phyloP scores from a whole-genome alignment of 2,113 vertebrate species.

The Mugil cephalus region DNA sequence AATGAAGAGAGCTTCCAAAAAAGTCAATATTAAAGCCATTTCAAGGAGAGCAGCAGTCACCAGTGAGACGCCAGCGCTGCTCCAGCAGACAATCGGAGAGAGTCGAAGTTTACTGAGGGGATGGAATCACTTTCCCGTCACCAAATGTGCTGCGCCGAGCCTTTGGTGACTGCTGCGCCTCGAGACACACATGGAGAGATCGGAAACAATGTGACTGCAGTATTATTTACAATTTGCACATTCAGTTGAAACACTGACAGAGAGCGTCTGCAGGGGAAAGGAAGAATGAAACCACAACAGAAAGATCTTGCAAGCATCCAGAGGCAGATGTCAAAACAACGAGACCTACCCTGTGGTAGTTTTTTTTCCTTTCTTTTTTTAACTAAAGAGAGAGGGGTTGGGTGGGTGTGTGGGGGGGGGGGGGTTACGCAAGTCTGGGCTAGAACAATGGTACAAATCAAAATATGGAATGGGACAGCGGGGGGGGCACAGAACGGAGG shows the following conservation, averaged over 20 bases:
- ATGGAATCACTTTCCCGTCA: conserved; percentile 14
- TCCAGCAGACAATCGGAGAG: background rate
- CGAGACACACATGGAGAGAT: conserved; percentile 85
- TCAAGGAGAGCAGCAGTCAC: conserved; percentile 88
- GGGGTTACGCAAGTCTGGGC: conserved; percentile 12
- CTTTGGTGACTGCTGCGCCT: conserved; percentile 90
- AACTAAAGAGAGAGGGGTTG: too few relatives aligned
- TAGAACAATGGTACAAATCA: conserved; percentile 23
- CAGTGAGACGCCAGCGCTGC: conserved; percentile 46
- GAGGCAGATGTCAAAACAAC: conserved; percentile 36
- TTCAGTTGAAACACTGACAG: conserved; percentile 85
- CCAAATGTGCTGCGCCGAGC: conserved; percentile 20
- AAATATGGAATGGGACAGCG: conserved; percentile 19
- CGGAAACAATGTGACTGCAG: conserved; percentile 74
- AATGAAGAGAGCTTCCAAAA: conserved; percentile 79
- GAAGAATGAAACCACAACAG: conserved; percentile 54
- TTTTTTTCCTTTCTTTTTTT: background rate
- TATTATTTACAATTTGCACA: conserved; percentile 86
- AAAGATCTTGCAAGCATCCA: conserved; percentile 68
- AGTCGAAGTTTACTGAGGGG: background rate
- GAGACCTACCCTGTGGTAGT: conserved; percentile 12
- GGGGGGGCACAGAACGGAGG: conserved; percentile 8
- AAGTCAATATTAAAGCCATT: conserved; percentile 84
- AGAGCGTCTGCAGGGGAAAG: conserved; percentile 79
- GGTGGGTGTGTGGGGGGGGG: background rate